Conservation (phyloP, 1,140 invertebrate species). For the Leptoteleia sp. region DNA sequence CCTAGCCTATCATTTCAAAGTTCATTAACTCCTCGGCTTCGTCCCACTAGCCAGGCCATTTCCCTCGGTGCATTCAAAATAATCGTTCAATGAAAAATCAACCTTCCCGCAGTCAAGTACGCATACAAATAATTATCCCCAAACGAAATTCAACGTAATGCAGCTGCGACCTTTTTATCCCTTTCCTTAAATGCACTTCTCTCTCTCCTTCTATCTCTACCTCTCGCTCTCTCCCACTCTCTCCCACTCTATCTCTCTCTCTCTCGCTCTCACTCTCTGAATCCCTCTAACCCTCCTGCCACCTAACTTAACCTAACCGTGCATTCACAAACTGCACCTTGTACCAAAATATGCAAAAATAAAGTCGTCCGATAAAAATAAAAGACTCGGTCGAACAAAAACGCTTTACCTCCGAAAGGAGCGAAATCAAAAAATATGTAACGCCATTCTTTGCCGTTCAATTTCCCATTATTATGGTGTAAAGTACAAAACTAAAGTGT, state of each 20-base stretch:
- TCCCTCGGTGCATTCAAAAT: slow-evolving; percentile 56
- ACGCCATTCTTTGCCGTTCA: too few relatives aligned
- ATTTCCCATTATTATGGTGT: too few relatives aligned
- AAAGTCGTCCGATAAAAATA: not conserved
- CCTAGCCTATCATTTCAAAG: slow-evolving; percentile 52
- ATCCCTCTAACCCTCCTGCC: slow-evolving; percentile 39
- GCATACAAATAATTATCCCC: slow-evolving; percentile 61
- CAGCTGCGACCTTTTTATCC: slow-evolving; percentile 43
- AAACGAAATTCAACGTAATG: slow-evolving; percentile 54
- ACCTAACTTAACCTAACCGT: slow-evolving; percentile 45
- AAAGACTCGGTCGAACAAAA: not conserved
- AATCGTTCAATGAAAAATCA: slow-evolving; percentile 62
- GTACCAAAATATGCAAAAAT: slow-evolving; percentile 43
- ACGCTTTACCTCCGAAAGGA: too few relatives aligned
- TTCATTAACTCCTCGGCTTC: slow-evolving; percentile 56
- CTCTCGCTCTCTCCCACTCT: slow-evolving; percentile 44
- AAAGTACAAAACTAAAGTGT: too few relatives aligned
- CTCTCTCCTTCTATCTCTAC: slow-evolving; percentile 40
- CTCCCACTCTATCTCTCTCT: too few relatives aligned
- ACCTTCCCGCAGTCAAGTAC: slow-evolving; percentile 61
- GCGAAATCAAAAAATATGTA: too few relatives aligned
- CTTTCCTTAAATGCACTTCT: slow-evolving; percentile 29
- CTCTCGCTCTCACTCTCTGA: slow-evolving; percentile 36
- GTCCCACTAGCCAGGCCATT: slow-evolving; percentile 51
- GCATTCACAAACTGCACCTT: slow-evolving; percentile 49